Evolutionary conservation across 2,797 vertebrate species (phyloP).

Genomic region (Psittacula derbiana): DNA sequence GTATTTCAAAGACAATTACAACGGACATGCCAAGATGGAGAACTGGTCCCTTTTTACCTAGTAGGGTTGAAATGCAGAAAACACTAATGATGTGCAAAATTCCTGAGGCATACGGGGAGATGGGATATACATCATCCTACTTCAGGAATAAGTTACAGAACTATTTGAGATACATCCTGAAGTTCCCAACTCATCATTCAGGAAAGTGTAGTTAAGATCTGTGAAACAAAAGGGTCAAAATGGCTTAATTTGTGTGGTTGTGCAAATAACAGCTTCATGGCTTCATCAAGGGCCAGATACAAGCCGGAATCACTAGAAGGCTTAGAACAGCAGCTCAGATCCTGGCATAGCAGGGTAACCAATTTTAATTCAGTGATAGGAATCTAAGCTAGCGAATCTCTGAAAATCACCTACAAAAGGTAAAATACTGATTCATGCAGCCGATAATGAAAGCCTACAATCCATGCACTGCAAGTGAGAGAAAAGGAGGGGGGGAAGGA

Average conservation of each 20-base stretch:
- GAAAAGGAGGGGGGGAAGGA: background rate
- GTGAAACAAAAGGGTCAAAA: background rate
- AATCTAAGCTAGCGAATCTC: background rate
- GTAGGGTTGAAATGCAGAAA: background rate
- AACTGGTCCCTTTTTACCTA: background rate
- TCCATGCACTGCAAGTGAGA: background rate
- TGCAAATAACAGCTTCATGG: background rate
- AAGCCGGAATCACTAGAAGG: background rate
- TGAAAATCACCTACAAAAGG: background rate
- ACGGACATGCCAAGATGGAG: accelerated
- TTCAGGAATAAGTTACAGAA: background rate
- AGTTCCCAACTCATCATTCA: background rate
- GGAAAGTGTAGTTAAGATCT: background rate
- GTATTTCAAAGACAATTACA: background rate
- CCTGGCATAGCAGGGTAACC: background rate
- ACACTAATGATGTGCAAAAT: background rate
- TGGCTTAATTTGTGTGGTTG: background rate
- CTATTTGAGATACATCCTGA: background rate
- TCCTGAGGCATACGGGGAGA: background rate
- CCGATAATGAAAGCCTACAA: background rate
- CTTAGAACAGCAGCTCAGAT: background rate
- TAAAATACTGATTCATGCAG: background rate
- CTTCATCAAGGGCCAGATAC: background rate
- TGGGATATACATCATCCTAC: background rate
- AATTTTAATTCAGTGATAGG: background rate